These are phyloP conservation scores for Entomyzon cyanotis DNA, from an alignment of 2,113 vertebrate genomes.

Conservation along the genomic window DNA sequence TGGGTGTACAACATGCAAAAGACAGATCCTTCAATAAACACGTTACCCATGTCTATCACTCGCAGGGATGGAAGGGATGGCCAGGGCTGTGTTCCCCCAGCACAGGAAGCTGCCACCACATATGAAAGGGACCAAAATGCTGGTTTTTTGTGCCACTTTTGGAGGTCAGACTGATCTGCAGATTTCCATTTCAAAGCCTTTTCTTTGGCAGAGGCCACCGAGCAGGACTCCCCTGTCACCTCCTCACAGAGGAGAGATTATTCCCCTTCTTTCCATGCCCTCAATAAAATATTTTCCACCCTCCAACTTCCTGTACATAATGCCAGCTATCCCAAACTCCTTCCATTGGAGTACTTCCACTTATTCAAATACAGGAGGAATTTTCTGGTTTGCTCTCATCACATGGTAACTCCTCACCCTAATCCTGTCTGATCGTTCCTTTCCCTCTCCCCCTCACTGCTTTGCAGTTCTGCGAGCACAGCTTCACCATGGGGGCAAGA, in stretches of 20 bases:
- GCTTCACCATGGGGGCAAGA: neutral
- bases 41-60: neutral
- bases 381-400: neutral
- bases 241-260: neutral
- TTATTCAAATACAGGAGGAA: neutral
- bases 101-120: neutral
- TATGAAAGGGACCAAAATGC: neutral
- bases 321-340: neutral
- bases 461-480: neutral
- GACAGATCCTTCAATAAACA: slow-evolving; percentile 21
- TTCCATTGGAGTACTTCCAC: neutral
- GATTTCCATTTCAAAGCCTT: neutral
- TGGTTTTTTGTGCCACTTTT: neutral
- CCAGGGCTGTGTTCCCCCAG: neutral
- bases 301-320: neutral
- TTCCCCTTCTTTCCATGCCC: neutral
- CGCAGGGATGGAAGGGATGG: rapidly evolving
- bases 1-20: neutral
- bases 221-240: rapidly evolving
- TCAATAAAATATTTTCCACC: neutral
- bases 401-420: rapidly evolving
- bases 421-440: neutral
- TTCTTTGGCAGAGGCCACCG: neutral
- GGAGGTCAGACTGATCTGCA: neutral
- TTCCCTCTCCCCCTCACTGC: neutral